Evolutionary conservation across 2,888 invertebrate genomes (phyloP), one percentile per base, ranked within the genome.

Genomic region (Drosophila phalerata): DNA sequence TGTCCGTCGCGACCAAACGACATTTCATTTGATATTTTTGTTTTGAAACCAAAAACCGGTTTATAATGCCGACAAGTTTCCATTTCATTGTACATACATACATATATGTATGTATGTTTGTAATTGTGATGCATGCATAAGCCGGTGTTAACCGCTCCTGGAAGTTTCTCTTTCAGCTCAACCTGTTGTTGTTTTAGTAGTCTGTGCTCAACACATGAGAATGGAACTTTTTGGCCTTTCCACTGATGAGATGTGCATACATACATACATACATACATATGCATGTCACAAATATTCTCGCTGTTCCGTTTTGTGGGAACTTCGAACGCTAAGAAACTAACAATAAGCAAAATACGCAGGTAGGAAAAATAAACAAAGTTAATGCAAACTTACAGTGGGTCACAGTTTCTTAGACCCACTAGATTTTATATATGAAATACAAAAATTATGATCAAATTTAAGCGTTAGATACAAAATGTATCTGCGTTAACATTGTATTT

Each of bases 41-140:
- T 81, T 86, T 76, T 62, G 68, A 66, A 45, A 28, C 22, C 37
- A 22, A 58, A 58, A 84, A 81, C 84, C 77, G 65, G 77, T 85
- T 88, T 58, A 42, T 37, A 13, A 42, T n/a, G 53, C 42, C 63
- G 66, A 80, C 88, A 76, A 88, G 88, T 85, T 85, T 85, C 76
- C 55, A 78, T 85, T 87, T 85, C 84, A 74, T 79, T 70, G 42
- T 52, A 45, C 64, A 53, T 58, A 68, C 28, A 28, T 53, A 15
- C 30, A 15, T 38, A 19, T n/a, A 5, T 38, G 34, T 40, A 17
- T 17, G 25, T 10, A 15, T 57, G 25, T 25, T 45, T 25, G 22
- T 45, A 34, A 45, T 34, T 37, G 43, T 45, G 56, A 17, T 63
- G 63, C 32, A 63, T 38, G 40, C 57, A 9, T 47, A 15, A 64